A percentile compares a stretch with the other conserved stretches of the same genome.
Evolutionary conservation across 2,888 invertebrate genomes (phyloP).

Genomic region (Dromius quadrimaculatus): DNA sequence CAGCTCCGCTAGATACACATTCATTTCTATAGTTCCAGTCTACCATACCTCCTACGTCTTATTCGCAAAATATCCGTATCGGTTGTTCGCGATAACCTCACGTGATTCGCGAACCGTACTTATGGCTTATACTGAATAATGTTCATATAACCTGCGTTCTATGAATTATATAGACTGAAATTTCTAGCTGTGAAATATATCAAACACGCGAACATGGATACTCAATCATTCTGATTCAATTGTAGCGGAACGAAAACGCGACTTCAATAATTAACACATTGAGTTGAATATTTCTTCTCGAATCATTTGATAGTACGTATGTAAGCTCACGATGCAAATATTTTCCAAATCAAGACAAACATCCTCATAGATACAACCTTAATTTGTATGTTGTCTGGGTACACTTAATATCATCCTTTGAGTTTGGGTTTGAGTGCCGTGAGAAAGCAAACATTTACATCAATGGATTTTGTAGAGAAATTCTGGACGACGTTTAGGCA

Average conservation of each 20-base stretch:
- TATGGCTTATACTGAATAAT: too few species aligned
- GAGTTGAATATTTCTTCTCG: constrained; percentile 43
- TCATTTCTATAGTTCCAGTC: too few species aligned
- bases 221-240: constrained; percentile 23
- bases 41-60: too few species aligned
- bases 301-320: constrained; percentile 15
- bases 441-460: too few species aligned
- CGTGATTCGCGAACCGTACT: too few species aligned
- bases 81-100: too few species aligned
- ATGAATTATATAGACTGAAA: constrained; percentile 5
- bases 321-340: constrained; percentile 33
- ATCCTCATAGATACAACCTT: constrained; percentile 50
- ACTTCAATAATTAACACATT: constrained; percentile 36
- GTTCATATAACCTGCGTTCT: too few species aligned
- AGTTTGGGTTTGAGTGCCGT: constrained; percentile 45
- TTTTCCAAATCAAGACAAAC: constrained; percentile 42
- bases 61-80: too few species aligned
- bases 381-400: constrained; percentile 44
- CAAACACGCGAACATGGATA: constrained; percentile 22
- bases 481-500: too few species aligned
- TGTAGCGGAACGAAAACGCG: constrained; percentile 21
- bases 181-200: constrained; percentile 4
- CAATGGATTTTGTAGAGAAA: too few species aligned
- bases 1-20: too few species aligned
- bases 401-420: constrained; percentile 35